A percentile compares a stretch with the other conserved stretches of the same genome.
Evolutionary conservation across 2,888 invertebrate species (phyloP).

Genomic region (Sabellastarte sp.): DNA sequence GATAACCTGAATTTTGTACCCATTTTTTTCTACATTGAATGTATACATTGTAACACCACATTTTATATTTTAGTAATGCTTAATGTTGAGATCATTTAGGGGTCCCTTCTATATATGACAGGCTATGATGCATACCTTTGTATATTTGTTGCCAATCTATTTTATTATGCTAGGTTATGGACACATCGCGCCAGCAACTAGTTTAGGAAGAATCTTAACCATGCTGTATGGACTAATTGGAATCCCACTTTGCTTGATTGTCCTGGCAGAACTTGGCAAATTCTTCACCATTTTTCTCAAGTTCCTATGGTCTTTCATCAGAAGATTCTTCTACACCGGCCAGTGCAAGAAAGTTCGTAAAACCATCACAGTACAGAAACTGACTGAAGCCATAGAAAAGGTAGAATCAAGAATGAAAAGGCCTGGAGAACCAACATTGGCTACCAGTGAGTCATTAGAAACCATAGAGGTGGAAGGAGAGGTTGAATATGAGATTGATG

Average conservation of each 20-base stretch:
- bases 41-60: too few species aligned
- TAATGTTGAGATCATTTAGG: too few species aligned
- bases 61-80: too few species aligned
- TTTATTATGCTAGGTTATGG: constrained; percentile 77
- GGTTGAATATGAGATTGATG: constrained; percentile 5
- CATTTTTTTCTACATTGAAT: too few species aligned
- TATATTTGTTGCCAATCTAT: too few species aligned
- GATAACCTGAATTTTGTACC: too few species aligned
- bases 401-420: too few species aligned
- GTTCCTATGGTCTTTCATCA: constrained; percentile 70
- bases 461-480: neutral
- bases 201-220: constrained; percentile 79
- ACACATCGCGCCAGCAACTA: constrained; percentile 89
- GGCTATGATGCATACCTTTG: too few species aligned
- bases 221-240: constrained; percentile 93
- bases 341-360: constrained; percentile 70
- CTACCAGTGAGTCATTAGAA: too few species aligned
- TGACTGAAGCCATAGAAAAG: too few species aligned
- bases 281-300: constrained; percentile 69
- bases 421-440: too few species aligned
- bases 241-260: constrained; percentile 91
- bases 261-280: constrained; percentile 93
- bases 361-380: constrained; percentile 3
- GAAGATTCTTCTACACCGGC: constrained; percentile 71
- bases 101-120: too few species aligned